phyloP scores from a whole-genome alignment of 1,140 invertebrate genomes.

The Brachionus rotundiformis region DNA sequence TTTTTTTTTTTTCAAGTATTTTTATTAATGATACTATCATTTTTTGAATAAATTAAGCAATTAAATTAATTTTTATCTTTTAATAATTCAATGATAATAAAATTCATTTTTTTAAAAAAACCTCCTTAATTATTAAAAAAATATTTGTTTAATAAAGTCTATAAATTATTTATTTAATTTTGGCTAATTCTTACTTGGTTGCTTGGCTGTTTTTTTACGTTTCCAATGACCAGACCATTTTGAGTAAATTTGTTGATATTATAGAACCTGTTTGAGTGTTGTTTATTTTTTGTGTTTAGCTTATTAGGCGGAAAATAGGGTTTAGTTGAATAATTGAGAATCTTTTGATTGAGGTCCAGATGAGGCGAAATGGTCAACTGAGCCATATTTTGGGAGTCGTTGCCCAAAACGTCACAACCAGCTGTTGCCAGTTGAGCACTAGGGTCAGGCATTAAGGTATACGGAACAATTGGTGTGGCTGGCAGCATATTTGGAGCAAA shows the following conservation, averaged over 20 bases:
- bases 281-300: background rate
- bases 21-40: no score
- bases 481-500: slow-evolving; percentile 13
- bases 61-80: no score
- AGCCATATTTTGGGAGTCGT: background rate
- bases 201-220: slow-evolving; percentile 23
- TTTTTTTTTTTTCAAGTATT: no score
- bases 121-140: no score
- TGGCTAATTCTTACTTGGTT: background rate
- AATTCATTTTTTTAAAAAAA: no score
- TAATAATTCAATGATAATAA: no score
- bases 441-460: background rate
- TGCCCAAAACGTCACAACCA: background rate
- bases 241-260: background rate
- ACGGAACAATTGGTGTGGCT: background rate
- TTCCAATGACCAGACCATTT: background rate
- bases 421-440: background rate
- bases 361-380: background rate
- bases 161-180: no score
- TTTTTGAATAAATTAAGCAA: no score
- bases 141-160: no score
- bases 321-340: background rate
- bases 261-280: background rate
- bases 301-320: background rate
- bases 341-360: background rate